Evolutionary conservation across 1,140 invertebrate species (phyloP).

Genomic region (Chelonus insularis): DNA sequence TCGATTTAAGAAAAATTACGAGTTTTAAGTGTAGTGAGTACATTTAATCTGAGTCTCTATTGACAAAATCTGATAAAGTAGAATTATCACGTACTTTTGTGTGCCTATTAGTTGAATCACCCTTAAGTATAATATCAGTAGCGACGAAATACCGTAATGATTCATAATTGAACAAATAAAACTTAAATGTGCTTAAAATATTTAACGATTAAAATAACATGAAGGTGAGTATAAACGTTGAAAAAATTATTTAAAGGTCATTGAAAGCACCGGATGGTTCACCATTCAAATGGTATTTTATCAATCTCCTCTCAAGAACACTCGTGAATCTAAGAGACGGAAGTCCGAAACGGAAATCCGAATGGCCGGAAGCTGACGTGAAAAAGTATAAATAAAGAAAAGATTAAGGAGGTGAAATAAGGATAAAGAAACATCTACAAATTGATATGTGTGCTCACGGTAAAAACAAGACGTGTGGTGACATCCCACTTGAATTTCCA

Average conservation of each 20-base stretch:
- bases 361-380: constrained; percentile 13
- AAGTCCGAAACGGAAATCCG: constrained; percentile 9
- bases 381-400: constrained; percentile 6
- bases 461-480: constrained; percentile 1
- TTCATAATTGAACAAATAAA: too few relatives aligned
- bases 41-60: too few relatives aligned
- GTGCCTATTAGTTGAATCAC: too few relatives aligned
- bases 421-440: constrained; percentile 14
- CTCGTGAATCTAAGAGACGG: not conserved
- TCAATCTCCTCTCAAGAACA: constrained; percentile 4
- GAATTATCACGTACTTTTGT: too few relatives aligned
- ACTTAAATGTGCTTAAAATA: too few relatives aligned
- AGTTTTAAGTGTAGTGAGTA: too few relatives aligned
- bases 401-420: constrained; percentile 7
- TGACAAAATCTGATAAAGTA: too few relatives aligned
- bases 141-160: too few relatives aligned
- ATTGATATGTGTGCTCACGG: constrained; percentile 28
- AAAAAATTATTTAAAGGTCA: not conserved
- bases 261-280: constrained; percentile 19
- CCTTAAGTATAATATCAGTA: too few relatives aligned
- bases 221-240: not conserved
- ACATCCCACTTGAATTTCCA: constrained; percentile 29
- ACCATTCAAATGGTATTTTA: constrained; percentile 7
- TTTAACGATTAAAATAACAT: not conserved
- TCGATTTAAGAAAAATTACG: too few relatives aligned